phyloP scores from a whole-genome alignment of 2,113 vertebrate genomes.

The Halcyon malimbica region DNA sequence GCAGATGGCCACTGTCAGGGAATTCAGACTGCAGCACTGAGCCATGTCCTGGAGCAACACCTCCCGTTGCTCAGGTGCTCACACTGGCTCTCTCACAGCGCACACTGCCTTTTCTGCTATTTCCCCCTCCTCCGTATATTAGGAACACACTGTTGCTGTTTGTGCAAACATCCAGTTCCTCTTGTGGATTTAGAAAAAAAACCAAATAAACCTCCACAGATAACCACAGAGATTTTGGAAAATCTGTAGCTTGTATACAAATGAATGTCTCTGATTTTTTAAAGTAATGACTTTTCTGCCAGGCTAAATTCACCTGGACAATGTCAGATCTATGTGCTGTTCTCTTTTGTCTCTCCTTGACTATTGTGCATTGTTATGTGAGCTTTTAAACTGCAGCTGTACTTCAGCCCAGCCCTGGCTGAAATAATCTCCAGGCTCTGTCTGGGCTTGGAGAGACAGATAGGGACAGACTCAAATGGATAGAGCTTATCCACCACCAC shows the following conservation, averaged over 20 bases:
- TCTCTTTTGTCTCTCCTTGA: neutral
- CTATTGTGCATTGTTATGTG: neutral
- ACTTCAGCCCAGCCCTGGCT: neutral
- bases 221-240: neutral
- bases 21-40: neutral
- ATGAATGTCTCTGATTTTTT: neutral
- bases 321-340: neutral
- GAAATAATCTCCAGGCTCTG: neutral
- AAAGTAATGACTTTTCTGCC: neutral
- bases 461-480: neutral
- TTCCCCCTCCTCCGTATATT: neutral
- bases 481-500: neutral
- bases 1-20: neutral
- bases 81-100: neutral
- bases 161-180: neutral
- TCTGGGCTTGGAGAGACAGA: neutral
- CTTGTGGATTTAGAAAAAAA: neutral
- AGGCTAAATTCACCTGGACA: neutral
- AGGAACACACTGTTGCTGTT: neutral
- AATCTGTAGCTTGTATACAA: neutral
- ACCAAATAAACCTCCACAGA: neutral
- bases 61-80: neutral
- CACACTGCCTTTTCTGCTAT: neutral
- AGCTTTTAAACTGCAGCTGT: neutral
- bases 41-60: neutral